Percentiles rank a stretch among this genome's conserved stretches.
These are phyloP conservation scores for Aphelenchoides besseyi DNA, from an alignment of 1,140 invertebrate genomes.

Conservation along the genomic window DNA sequence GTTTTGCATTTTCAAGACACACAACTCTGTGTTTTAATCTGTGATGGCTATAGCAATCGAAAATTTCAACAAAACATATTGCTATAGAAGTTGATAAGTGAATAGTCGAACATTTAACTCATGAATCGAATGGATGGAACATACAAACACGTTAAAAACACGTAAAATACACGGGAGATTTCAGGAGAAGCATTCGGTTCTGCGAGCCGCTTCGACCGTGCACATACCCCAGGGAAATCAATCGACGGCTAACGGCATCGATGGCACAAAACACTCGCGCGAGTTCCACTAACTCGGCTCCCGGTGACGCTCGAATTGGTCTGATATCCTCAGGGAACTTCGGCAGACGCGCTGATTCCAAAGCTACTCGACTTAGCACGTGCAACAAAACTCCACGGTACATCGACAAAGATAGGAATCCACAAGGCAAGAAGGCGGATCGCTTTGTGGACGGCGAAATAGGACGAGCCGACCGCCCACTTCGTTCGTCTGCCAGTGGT, in stretches of 20 bases:
- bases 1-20: no score
- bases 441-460: no score
- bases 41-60: no score
- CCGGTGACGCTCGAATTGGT: background rate
- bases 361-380: background rate
- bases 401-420: background rate
- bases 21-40: no score
- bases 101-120: no score
- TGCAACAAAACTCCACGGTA: background rate
- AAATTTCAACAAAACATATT: no score
- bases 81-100: no score
- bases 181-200: no score
- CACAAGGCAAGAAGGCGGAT: background rate
- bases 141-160: background rate
- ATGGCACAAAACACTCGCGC: background rate
- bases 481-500: background rate
- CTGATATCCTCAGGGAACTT: background rate
- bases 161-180: background rate
- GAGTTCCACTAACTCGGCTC: background rate
- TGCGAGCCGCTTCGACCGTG: no score
- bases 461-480: background rate
- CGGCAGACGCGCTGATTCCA: conserved; percentile 1
- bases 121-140: no score
- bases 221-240: background rate
- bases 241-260: background rate